Base-by-base conservation (phyloP, 2,113 vertebrate genomes). In the Tor tambroides region DNA sequence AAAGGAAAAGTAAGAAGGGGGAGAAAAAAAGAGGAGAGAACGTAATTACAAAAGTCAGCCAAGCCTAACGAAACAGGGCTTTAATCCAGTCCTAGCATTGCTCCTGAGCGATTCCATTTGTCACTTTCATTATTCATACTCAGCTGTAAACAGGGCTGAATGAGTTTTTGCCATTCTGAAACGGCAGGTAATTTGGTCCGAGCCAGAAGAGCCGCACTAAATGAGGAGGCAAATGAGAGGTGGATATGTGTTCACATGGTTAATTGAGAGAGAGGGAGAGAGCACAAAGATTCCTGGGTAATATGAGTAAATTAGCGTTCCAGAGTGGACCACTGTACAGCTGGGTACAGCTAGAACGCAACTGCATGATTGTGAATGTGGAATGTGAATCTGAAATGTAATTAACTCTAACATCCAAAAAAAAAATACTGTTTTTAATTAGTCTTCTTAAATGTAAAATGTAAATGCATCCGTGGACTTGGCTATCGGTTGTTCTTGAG, bases 31-130 rank as follows among this genome's bases (percentile, higher is more conserved):
- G 26, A 41, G 86, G 35, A 89, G 87, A 89, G 91, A 93, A 93
- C 91, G 91, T 95, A 95, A 96, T 96, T 96, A 95, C 91, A 91
- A 94, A 94, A 94, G 88, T 92, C 91, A 94, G 93, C 92, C 94
- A 93, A 94, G 94, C 95, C 92, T 90, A 94, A 94, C 92, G 92
- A 94, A 96, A 94, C 93, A 93, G 88, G 80, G 92, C 94, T 94
- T 85, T 88, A 90, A 94, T 93, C 92, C 92, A 91, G 91, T 92
- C 87, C 86, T 77, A 93, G 91, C 89, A 91, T 89, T 93, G 92
- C 92, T 93, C 91, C 91, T 63, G 89, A 91, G 92, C 91, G 90
- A 93, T 92, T 92, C 91, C 92, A 92, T 93, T 94, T 93, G 94
- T 94, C 94, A 91, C 88, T 92, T 88, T 91, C 93, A 94, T 94